Percentiles rank a stretch among this genome's conserved stretches.
Evolutionary conservation across 1,140 invertebrate species (phyloP).

Genomic region (Riptortus pedestris): DNA sequence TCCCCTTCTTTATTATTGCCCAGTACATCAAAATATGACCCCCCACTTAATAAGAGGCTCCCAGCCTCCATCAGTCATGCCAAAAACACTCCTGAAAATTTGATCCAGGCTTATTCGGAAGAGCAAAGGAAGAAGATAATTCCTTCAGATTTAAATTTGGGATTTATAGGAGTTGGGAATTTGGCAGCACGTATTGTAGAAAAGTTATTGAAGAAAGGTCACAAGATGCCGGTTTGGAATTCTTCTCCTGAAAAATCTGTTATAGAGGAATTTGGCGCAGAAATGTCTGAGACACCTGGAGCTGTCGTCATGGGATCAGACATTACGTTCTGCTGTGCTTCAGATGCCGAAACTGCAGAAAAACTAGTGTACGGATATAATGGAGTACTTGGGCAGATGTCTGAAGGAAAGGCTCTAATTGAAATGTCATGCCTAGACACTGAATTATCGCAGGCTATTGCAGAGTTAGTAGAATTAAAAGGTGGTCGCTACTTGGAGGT

Average conservation of each 20-base stretch:
- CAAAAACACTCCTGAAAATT: neutral
- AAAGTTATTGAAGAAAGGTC: constrained; percentile 86
- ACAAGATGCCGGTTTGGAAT: constrained; percentile 90
- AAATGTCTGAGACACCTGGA: constrained; percentile 56
- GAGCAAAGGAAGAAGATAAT: constrained; percentile 59
- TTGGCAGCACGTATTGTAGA: constrained; percentile 95
- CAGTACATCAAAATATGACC: neutral
- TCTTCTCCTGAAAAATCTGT: constrained; percentile 75
- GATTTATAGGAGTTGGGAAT: constrained; percentile 88
- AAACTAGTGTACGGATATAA: constrained; percentile 92
- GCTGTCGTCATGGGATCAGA: constrained; percentile 85
- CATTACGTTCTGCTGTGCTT: constrained; percentile 89
- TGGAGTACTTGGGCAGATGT: constrained; percentile 76
- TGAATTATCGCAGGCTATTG: constrained; percentile 85
- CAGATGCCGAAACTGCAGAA: constrained; percentile 83
- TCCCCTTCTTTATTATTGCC: neutral
- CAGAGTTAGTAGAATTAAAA: constrained; percentile 50
- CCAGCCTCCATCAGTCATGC: neutral
- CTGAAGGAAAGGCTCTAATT: constrained; percentile 76
- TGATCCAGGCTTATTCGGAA: neutral
- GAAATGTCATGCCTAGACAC: constrained; percentile 94
- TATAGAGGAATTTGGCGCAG: constrained; percentile 52
- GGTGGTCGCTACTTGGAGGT: constrained; percentile 91
- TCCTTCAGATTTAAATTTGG: constrained; percentile 78
- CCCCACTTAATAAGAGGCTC: too few species aligned